Base-by-base conservation (phyloP, 2,113 vertebrate genomes). In the Macrotus californicus region DNA sequence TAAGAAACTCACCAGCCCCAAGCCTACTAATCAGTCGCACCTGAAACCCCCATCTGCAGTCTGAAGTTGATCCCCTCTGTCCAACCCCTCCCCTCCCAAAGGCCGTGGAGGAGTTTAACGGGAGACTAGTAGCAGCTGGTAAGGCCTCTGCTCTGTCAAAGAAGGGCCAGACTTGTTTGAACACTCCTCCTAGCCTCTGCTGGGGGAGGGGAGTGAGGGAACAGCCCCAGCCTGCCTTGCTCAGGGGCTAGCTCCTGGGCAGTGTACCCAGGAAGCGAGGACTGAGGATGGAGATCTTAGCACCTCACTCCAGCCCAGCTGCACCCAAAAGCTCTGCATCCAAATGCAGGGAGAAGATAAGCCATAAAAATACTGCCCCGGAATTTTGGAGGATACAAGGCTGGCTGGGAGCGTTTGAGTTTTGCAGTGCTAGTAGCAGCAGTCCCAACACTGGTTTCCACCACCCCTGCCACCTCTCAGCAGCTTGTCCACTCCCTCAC, bases 401-500 rank as follows among this genome's bases (percentile, higher is more conserved):
- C 73, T 46, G 3, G 9, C 54, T 88, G 15, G 11, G 73, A 0
- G 75, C 79, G 41, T 92, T 91, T 87, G 89, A 95, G 82, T 72
- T 82, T 22, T 70, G 61, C 34, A 70, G 7, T 61, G 87, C 80
- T 76, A 70, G 59, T 39, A 92, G 56, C 61, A 75, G 95, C 76
- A 69, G 59, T 19, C 79, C 87, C 87, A 72, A 64, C 90, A 31
- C 56, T 76, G 72, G 87, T 80, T 93, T 91, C 89, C 73, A 96
- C 87, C 77, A 96, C 90, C 85, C 59, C 89, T 89, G 86, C 94
- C 95, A 96, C 96, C 91, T 96, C 93, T 96, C 88, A 80, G 90
- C 91, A 69, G 93, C 93, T 89, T 94, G 94, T 94, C 93, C 91
- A 94, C 95, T 95, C 96, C 91, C 92, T 96, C 85, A 89, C 81